A percentile compares a stretch with the other conserved stretches of the same genome.
Conservation (phyloP, 2,888 invertebrate genomes). For the Drosophila atripex region DNA sequence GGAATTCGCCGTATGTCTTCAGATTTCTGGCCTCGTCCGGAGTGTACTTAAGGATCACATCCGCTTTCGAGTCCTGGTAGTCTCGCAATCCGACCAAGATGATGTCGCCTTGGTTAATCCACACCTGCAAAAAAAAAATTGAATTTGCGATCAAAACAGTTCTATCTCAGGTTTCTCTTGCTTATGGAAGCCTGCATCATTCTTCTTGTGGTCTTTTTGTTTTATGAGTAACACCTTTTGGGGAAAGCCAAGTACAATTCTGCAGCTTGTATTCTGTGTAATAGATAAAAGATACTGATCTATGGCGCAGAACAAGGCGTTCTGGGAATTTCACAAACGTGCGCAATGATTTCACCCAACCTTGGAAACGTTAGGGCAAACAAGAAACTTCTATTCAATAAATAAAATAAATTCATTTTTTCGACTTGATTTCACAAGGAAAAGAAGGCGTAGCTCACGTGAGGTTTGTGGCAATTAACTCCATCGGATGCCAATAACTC, state of each 20-base stretch:
- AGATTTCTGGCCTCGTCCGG: conserved; percentile 99
- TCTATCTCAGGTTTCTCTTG: conserved; percentile 18
- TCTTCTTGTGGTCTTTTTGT: conserved; percentile 3
- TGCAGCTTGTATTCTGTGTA: conserved; percentile 47
- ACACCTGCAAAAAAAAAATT: conserved; percentile 87
- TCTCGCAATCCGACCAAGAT: conserved; percentile 98
- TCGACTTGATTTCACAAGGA: conserved; percentile 28
- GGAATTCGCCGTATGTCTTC: conserved; percentile 99
- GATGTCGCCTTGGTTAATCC: conserved; percentile 99
- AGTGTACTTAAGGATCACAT: conserved; percentile 99
- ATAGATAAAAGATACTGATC: conserved; percentile 65
- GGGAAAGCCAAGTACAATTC: conserved; percentile 30
- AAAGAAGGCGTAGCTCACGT: conserved; percentile 15
- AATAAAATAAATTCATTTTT: background rate
- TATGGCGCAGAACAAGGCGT: conserved; percentile 39
- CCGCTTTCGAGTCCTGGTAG: conserved; percentile 98
- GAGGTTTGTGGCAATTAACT: conserved; percentile 14
- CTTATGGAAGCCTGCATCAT: background rate
- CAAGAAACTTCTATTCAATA: conserved; percentile 24
- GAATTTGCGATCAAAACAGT: background rate
- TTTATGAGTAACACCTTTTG: conserved; percentile 24
- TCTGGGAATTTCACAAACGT: conserved; percentile 61
- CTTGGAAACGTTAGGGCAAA: background rate
- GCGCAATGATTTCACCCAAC: conserved; percentile 39
- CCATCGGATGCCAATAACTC: conserved; percentile 14